These are phyloP conservation scores for Volucella bombylans DNA, from an alignment of 2,888 invertebrate species.

Conservation along the genomic window DNA sequence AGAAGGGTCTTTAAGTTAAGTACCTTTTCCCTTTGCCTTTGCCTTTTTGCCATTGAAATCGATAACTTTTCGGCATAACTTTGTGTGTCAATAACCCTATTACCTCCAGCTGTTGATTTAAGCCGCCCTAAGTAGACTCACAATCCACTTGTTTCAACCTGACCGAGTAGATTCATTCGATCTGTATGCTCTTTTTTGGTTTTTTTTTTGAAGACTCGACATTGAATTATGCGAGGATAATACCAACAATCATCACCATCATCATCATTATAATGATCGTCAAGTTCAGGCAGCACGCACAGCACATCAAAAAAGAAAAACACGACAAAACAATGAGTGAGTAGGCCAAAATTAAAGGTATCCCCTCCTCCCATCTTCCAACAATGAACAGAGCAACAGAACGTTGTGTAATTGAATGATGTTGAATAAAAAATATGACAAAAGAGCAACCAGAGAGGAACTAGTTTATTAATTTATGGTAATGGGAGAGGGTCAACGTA, in stretches of 20 bases:
- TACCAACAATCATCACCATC: constrained; percentile 10
- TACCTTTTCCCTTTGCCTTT: background rate
- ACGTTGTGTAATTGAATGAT: constrained; percentile 29
- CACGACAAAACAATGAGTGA: too few relatives aligned
- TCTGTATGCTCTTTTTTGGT: background rate
- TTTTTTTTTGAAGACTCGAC: constrained; percentile 15
- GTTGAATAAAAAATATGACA: constrained; percentile 29
- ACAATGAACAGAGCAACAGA: constrained; percentile 6
- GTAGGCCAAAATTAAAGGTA: background rate
- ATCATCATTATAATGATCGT: constrained; percentile 15
- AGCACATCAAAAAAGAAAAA: background rate
- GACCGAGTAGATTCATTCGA: too few relatives aligned
- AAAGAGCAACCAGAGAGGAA: constrained; percentile 15
- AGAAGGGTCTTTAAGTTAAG: constrained; percentile 44
- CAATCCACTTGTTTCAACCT: constrained; percentile 8
- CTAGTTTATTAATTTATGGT: constrained; percentile 65
- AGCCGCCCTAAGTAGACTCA: constrained; percentile 37
- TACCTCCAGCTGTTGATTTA: constrained; percentile 56
- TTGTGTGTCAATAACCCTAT: constrained; percentile 68
- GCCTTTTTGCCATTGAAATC: constrained; percentile 43
- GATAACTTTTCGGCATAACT: constrained; percentile 44
- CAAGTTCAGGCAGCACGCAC: constrained; percentile 7
- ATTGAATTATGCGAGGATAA: constrained; percentile 24
- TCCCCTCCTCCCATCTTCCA: background rate
- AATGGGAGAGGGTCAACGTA: constrained; percentile 52